These are phyloP conservation scores for Gallirallus australis DNA, from an alignment of 2,797 vertebrate species.

Conservation along the genomic window DNA sequence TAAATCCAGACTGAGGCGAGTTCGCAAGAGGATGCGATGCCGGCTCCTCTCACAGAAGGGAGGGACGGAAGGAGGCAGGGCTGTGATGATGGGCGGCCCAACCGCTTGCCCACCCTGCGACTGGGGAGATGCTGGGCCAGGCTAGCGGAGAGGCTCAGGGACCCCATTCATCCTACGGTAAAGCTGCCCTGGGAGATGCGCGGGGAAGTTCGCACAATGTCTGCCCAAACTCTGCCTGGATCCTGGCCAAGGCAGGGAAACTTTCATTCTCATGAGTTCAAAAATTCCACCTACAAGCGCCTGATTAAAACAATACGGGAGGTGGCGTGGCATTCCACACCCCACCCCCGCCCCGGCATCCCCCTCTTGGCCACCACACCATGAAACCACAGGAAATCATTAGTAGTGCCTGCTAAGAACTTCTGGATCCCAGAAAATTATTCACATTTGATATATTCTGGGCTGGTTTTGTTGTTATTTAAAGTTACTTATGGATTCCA, in stretches of 20 bases:
- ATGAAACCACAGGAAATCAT: slow-evolving; percentile 34
- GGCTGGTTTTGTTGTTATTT: not conserved
- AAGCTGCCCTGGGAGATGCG: slow-evolving; percentile 9
- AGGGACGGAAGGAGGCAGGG: not conserved
- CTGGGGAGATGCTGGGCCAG: not conserved
- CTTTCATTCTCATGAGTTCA: slow-evolving; percentile 57
- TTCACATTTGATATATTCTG: not conserved
- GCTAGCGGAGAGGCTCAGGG: fast-evolving
- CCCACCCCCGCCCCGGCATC: not conserved
- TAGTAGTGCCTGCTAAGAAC: not conserved
- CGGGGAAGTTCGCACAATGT: slow-evolving; percentile 1
- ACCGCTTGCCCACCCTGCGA: fast-evolving
- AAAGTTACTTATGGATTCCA: not conserved
- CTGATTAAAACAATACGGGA: not conserved
- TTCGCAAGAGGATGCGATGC: not conserved
- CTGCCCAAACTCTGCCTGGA: slow-evolving; percentile 43
- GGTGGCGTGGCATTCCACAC: not conserved
- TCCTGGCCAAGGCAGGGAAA: not conserved
- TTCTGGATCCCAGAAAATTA: not conserved
- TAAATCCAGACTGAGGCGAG: not conserved
- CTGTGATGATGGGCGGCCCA: not conserved
- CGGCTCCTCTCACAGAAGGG: not conserved
- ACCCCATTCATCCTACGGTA: not conserved
- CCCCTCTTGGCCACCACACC: fast-evolving
- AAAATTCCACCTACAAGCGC: slow-evolving; percentile 35